Base-by-base conservation (phyloP, 2,797 vertebrate species). In the Thunnus albacares region DNA sequence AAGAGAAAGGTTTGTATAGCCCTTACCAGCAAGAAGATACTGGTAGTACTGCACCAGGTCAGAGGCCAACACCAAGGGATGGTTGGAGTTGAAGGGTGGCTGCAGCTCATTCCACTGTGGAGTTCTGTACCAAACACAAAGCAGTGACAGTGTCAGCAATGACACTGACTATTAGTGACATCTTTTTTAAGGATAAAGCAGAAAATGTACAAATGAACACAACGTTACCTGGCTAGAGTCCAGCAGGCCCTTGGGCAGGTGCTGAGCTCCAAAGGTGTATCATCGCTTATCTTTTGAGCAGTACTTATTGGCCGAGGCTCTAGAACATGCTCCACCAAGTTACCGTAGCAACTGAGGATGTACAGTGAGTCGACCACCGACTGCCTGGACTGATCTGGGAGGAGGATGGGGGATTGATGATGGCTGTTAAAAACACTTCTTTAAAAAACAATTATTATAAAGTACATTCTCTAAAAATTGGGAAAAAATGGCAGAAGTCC, bases 51-150 rank as follows among this genome's bases (percentile, higher is more conserved):
- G 98, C 47, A 99, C 98, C 6, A 97, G 96, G 91, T 99, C 98
- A 24, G 98, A 97, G 70, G 98, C 97, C 64, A 98, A 93, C 83
- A 99, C 96, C 87, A 99, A 90, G 4, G 97, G 97, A 89, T 99
- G 98, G 94, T 96, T 98, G 88, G 97, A 95, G 92, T 96, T 98
- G 96, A 99, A 99, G 61, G 98, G 98, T 59, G 98, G 98, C 93
- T 99, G 98, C 65, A 99, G 95, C 85, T 99, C 98, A 87, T 98
- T 99, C 98, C 98, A 99, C 83, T 98, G 98, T 65, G 97, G 98
- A 55, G 98, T 99, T 95, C 98, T 99, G 92, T 78, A 79, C 79
- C 69, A 38, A 43, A 79, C 35, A 89, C n/a, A 92, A 73, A 90
- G 24, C 24, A 24, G 24, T 24, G 24, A 24, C 24, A 24, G 24